phyloP scores from a whole-genome alignment of 2,888 invertebrate genomes.

The Aphrophora alni region DNA sequence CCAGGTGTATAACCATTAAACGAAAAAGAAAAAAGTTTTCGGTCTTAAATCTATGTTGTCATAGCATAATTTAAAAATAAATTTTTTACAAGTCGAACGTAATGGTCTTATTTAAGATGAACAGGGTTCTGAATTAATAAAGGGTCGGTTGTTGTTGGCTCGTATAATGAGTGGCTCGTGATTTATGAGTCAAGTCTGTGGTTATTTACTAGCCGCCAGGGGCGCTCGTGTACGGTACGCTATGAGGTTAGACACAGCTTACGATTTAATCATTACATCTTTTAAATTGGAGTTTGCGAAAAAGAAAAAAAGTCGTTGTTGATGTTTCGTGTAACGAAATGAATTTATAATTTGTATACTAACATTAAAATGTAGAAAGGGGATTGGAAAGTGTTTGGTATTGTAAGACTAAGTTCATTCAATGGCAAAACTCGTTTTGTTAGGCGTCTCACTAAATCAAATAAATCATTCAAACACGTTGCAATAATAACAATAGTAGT shows the following conservation, averaged over 20 bases:
- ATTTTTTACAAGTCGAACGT: slow-evolving; percentile 35
- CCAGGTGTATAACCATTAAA: slow-evolving; percentile 15
- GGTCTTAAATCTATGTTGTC: slow-evolving; percentile 35
- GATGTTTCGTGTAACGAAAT: background rate
- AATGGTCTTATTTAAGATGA: slow-evolving; percentile 23
- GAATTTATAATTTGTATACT: background rate
- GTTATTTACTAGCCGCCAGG: slow-evolving; percentile 24
- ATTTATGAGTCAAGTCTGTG: slow-evolving; percentile 26
- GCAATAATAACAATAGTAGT: too few relatives aligned
- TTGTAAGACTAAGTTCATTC: too few relatives aligned
- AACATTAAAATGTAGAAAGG: background rate
- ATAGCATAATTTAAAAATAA: slow-evolving; percentile 35
- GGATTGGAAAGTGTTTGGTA: too few relatives aligned
- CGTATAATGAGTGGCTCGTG: slow-evolving; percentile 26
- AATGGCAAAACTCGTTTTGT: too few relatives aligned
- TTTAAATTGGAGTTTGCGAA: slow-evolving; percentile 9
- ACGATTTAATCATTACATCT: slow-evolving; percentile 3
- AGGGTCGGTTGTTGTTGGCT: slow-evolving; percentile 13
- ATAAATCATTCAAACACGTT: too few relatives aligned
- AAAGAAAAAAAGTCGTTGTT: background rate
- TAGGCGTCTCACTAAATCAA: too few relatives aligned
- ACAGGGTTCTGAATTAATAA: slow-evolving; percentile 36
- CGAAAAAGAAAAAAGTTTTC: slow-evolving; percentile 28
- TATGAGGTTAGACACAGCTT: background rate
- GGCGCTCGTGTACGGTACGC: slow-evolving; percentile 19